phyloP scores from a whole-genome alignment of 2,113 vertebrate species.

The Vireo altiloquus region DNA sequence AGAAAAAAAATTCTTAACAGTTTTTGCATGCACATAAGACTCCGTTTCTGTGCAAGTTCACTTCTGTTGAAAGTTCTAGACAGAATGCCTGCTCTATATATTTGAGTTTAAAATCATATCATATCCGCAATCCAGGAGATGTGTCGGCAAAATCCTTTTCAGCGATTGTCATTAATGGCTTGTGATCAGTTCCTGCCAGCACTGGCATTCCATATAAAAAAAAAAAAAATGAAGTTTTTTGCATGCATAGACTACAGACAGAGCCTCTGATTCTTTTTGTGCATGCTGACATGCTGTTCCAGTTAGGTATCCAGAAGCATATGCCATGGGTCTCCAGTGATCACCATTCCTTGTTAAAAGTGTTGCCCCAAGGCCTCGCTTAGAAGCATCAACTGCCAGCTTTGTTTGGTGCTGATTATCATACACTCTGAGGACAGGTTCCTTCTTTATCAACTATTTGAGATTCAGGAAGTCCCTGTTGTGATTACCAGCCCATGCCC shows the following conservation, averaged over 20 bases:
- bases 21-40: background rate
- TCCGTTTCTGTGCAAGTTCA: background rate
- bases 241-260: background rate
- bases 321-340: constrained; percentile 56
- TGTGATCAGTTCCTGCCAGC: background rate
- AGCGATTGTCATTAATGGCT: background rate
- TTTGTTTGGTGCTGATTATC: constrained; percentile 60
- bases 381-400: constrained; percentile 48
- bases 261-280: background rate
- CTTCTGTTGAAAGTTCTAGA: background rate
- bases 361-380: constrained; percentile 61
- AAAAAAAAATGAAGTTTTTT: background rate
- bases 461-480: constrained; percentile 60
- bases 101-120: background rate
- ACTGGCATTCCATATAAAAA: background rate
- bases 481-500: constrained; percentile 33
- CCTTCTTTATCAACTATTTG: constrained; percentile 46
- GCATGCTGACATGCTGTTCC: constrained; percentile 38
- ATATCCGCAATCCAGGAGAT: background rate
- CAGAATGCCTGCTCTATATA: background rate
- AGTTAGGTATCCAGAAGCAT: constrained; percentile 41
- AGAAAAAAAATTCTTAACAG: background rate
- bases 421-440: constrained; percentile 46
- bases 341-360: constrained; percentile 57
- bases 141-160: background rate